A percentile compares a stretch with the other conserved stretches of the same genome.
phyloP scores from a whole-genome alignment of 1,140 invertebrate species.

The Drosophila trapezifrons region DNA sequence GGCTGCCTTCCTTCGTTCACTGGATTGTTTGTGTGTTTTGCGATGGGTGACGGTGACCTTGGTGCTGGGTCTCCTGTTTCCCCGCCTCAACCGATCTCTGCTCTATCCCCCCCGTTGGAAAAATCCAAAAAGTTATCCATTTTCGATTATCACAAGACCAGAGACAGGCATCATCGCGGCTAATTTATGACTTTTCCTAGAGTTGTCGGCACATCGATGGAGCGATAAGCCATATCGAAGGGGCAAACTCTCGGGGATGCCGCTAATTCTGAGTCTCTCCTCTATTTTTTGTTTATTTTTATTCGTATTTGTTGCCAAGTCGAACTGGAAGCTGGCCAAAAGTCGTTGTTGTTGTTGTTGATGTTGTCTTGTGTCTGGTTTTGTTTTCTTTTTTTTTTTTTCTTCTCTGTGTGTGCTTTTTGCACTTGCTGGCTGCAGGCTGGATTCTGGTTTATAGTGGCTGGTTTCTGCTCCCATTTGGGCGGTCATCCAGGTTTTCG shows the following conservation, averaged over 20 bases:
- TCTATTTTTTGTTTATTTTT: slow-evolving; percentile 20
- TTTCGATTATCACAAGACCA: slow-evolving; percentile 45
- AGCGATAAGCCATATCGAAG: slow-evolving; percentile 47
- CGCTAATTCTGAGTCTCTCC: slow-evolving; percentile 7
- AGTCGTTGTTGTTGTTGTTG: slow-evolving; percentile 38
- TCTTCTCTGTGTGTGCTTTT: slow-evolving; percentile 1
- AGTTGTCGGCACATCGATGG: slow-evolving; percentile 50
- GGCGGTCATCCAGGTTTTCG: slow-evolving; percentile 38
- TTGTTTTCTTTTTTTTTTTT: slow-evolving; percentile 15
- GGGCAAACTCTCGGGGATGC: slow-evolving; percentile 29
- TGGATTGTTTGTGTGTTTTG: neutral
- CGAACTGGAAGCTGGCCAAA: slow-evolving; percentile 50
- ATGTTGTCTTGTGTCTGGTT: slow-evolving; percentile 39
- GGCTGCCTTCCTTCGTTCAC: slow-evolving; percentile 26
- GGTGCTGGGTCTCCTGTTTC: slow-evolving; percentile 19
- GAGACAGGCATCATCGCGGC: slow-evolving; percentile 43
- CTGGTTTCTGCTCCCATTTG: slow-evolving; percentile 62
- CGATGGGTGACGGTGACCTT: slow-evolving; percentile 16
- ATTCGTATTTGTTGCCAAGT: slow-evolving; percentile 49
- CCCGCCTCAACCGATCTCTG: too few relatives aligned
- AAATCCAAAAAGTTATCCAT: slow-evolving; percentile 54
- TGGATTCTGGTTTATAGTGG: slow-evolving; percentile 69
- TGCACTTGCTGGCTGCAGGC: slow-evolving; percentile 60
- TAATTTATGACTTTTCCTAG: slow-evolving; percentile 61
- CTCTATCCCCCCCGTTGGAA: neutral